Evolutionary conservation across 2,113 vertebrate genomes (phyloP), one percentile per base, ranked within the genome.

Genomic region (Tachysurus vachellii): DNA sequence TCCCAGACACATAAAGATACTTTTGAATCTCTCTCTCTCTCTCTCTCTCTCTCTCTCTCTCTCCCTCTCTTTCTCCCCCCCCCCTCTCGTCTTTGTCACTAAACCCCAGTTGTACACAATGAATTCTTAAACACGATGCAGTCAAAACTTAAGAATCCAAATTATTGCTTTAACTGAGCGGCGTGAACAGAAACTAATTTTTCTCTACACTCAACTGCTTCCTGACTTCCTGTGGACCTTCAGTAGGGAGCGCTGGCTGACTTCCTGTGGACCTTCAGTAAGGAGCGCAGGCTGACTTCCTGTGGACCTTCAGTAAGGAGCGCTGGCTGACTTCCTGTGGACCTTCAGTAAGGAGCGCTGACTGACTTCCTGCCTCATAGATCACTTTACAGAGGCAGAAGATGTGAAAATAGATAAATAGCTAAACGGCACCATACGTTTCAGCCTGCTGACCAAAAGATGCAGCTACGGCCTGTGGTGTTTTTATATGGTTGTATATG

Each of bases 101-200:
- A 17, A 59, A 44, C 64, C 62, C 36, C 44, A 10, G 57, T 28
- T 31, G 71, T 5, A 75, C 85, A 86, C 61, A 31, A 80, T 19
- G 59, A 28, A 57, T 23, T 80, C 17, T 10, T 59, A 23, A 59
- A 80, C 70, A 42, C 19, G 12, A 77, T n/a, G 23, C n/a, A 13
- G 16, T 50, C 4, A 26, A 44, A 16, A 53, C 81, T 68, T 57
- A 54, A 19, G n/a, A 36, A 77, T 71, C 80, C 10, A 80, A 83
- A 87, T 88, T 90, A 90, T 90, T 90, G 89, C 89, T 90, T 62
- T 28, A 47, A 77, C 84, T 17, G 31, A 17, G 50, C 50, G 50
- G 47, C 36, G 21, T 85, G 62, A 42, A 66, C 84, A 9, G 28
- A 54, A 66, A 2, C 17, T 0, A 53, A 12, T 21, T 76, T 76